Conservation (phyloP, 1,140 invertebrate species). For the Zaprionus lachaisei region DNA sequence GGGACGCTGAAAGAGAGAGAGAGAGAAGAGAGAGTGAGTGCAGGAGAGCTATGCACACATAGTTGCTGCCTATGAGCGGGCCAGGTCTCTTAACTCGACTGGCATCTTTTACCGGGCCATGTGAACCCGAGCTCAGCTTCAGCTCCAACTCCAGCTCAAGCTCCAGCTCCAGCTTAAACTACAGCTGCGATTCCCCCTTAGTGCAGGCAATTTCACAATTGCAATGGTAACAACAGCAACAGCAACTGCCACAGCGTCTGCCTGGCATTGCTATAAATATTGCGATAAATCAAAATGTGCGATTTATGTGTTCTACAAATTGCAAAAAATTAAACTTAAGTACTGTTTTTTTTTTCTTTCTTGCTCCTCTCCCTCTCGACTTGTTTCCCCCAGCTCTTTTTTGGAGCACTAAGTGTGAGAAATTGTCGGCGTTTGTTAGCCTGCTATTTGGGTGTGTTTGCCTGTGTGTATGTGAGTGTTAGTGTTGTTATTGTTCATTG, state of each 20-base stretch:
- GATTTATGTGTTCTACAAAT: slow-evolving; percentile 83
- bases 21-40: slow-evolving; percentile 2
- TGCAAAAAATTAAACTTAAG: slow-evolving; percentile 83
- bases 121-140: slow-evolving; percentile 53
- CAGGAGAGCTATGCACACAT: slow-evolving; percentile 23
- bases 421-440: slow-evolving; percentile 74
- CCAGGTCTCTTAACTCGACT: slow-evolving; percentile 67
- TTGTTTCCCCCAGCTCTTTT: not conserved
- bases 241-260: slow-evolving; percentile 47
- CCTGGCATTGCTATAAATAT: slow-evolving; percentile 82
- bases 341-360: slow-evolving; percentile 59
- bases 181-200: slow-evolving; percentile 45
- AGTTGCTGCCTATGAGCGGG: slow-evolving; percentile 13
- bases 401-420: slow-evolving; percentile 71
- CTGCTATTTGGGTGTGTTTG: slow-evolving; percentile 33
- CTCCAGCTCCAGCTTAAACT: slow-evolving; percentile 34
- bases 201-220: slow-evolving; percentile 76
- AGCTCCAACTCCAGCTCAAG: slow-evolving; percentile 10
- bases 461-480: slow-evolving; percentile 43
- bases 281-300: slow-evolving; percentile 83
- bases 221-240: slow-evolving; percentile 68
- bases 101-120: slow-evolving; percentile 71
- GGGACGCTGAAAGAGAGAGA: slow-evolving; percentile 2
- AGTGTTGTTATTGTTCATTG: slow-evolving; percentile 73
- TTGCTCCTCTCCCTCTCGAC: not conserved